Evolutionary conservation across 2,113 vertebrate genomes (phyloP).

Genomic region (Microtus richardsoni): DNA sequence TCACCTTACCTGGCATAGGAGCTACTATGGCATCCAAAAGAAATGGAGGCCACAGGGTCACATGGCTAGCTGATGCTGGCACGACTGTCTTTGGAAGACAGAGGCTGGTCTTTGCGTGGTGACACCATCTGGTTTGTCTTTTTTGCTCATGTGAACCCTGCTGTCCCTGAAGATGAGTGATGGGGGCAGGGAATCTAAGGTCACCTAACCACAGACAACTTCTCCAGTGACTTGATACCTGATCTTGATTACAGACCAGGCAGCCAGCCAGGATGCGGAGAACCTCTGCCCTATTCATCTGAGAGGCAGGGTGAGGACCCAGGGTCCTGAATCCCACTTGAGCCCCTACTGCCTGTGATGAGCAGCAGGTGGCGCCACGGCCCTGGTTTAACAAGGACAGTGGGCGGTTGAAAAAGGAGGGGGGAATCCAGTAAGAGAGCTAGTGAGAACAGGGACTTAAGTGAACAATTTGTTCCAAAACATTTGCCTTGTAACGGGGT

Average conservation of each 20-base stretch:
- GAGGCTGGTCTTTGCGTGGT: background rate
- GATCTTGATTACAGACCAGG: background rate
- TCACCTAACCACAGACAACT: background rate
- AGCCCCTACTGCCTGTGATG: slow-evolving; percentile 12
- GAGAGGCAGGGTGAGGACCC: background rate
- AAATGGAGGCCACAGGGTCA: accelerated
- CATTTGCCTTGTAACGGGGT: slow-evolving; percentile 87
- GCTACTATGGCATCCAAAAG: background rate
- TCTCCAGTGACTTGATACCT: background rate
- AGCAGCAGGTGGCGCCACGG: slow-evolving; percentile 86
- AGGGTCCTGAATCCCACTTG: background rate
- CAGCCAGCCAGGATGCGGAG: background rate
- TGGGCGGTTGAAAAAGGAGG: slow-evolving; percentile 56
- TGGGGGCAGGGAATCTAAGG: background rate
- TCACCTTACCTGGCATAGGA: accelerated
- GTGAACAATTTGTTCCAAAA: slow-evolving; percentile 89
- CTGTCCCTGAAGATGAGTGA: background rate
- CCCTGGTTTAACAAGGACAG: slow-evolving; percentile 71
- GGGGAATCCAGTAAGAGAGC: slow-evolving; percentile 67
- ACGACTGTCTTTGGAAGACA: background rate
- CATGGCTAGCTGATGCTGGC: background rate
- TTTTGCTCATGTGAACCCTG: background rate
- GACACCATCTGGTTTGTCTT: background rate
- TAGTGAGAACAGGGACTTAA: slow-evolving; percentile 82
- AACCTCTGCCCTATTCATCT: background rate